Base-by-base conservation (phyloP, 2,113 vertebrate genomes). In the Nycticebus coucang region DNA sequence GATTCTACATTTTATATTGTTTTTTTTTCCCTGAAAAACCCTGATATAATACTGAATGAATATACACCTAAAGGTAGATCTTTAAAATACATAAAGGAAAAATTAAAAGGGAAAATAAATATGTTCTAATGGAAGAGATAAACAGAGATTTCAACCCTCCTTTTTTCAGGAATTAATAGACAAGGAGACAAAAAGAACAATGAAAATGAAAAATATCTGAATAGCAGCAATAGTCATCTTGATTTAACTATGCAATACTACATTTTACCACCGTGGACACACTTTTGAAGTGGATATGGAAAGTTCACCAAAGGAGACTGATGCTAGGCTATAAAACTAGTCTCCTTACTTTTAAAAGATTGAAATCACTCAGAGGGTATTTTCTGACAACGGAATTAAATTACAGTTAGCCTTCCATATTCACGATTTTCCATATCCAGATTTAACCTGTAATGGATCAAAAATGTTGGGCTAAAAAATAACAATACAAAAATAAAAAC, bases 331-430 rank as follows among this genome's bases (percentile, higher is more conserved):
- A 41, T 28, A 28, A 74, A 91, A 33, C 21, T 71, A n/a, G 30
- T 93, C 30, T 68, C 41, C 7, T 66, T 60, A 68, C 21, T 91
- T 75, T 60, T 60, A 74, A 89, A 89, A 41, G 22, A 59, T 4
- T 75, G 69, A 92, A 86, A 87, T 75, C 11, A 50, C 66, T 72
- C 69, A 37, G 59, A 72, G 11, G 79, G 24, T 92, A 3, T 59
- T 69, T n/a, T 95, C 60, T 82, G 64, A 95, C 30, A 95, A 71
- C 26, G 89, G 26, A 80, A 84, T 53, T 90, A 92, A 93, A 82
- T 89, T 87, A 55, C 41, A 50, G 41, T 50, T 26, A 77, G 26
- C 26, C 7, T 26, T 50, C 41, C 15, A 77, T 50, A 50, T 50
- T 14, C 41, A 30, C 50, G 14, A 4, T 50, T 77, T 15, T 30